Evolutionary conservation across 2,888 invertebrate genomes (phyloP).

Genomic region (Mylabris sibirica): DNA sequence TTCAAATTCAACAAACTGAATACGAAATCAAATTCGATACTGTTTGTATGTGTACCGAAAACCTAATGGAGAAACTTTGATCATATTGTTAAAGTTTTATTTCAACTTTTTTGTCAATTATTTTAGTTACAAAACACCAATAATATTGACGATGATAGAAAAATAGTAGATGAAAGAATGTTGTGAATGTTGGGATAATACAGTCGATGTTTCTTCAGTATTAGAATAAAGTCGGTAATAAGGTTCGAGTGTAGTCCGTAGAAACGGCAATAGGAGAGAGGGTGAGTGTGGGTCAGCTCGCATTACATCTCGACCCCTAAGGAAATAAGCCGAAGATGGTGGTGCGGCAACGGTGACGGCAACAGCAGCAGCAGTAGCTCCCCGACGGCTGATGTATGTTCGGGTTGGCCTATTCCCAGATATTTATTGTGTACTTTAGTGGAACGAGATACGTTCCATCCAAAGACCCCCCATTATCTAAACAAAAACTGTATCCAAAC

Average conservation of each 20-base stretch:
- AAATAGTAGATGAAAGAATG: constrained; percentile 1
- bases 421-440: constrained; percentile 62
- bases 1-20: constrained; percentile 5
- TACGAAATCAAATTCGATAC: constrained; percentile 11
- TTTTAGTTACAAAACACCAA: background rate
- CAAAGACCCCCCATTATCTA: constrained; percentile 48
- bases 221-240: constrained; percentile 29
- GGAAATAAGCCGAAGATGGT: constrained; percentile 58
- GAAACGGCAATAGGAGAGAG: constrained; percentile 25
- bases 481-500: constrained; percentile 50
- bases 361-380: constrained; percentile 32
- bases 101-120: background rate
- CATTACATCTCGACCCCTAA: constrained; percentile 56
- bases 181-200: constrained; percentile 20
- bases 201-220: constrained; percentile 19
- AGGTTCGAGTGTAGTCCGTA: constrained; percentile 31
- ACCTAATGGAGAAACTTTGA: background rate
- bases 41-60: background rate
- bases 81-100: background rate
- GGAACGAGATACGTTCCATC: constrained; percentile 56
- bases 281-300: constrained; percentile 42
- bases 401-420: constrained; percentile 58
- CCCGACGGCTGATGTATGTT: constrained; percentile 58
- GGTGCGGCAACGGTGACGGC: constrained; percentile 41
- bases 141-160: background rate